Evolutionary conservation across 2,888 invertebrate genomes (phyloP).

Genomic region (Azorinus chamasolen): DNA sequence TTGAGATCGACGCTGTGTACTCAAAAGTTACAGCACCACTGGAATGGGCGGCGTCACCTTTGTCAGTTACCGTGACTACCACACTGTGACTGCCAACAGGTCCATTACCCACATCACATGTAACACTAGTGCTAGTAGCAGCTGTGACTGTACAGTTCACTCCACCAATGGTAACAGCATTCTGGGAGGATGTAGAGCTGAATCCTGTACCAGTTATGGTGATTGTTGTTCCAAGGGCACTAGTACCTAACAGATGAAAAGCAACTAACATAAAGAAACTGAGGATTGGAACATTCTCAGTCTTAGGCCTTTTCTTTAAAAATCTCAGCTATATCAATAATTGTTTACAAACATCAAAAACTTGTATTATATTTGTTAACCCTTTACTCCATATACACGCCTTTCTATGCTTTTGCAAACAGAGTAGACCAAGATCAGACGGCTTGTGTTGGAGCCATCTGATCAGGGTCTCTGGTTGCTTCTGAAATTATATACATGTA

Average conservation of each 20-base stretch:
- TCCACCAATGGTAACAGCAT: slow-evolving; percentile 74
- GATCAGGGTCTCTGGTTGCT: too few species aligned
- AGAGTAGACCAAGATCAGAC: too few species aligned
- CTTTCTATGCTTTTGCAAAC: too few species aligned
- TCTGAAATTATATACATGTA: too few species aligned
- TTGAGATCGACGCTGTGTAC: slow-evolving; percentile 51
- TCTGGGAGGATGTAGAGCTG: slow-evolving; percentile 55
- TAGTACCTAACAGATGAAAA: slow-evolving; percentile 29
- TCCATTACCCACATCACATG: slow-evolving; percentile 71
- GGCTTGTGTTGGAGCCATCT: too few species aligned
- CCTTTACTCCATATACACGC: too few species aligned
- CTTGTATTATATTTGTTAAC: too few species aligned
- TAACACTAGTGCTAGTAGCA: slow-evolving; percentile 63
- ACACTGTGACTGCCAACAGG: slow-evolving; percentile 62
- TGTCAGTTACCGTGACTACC: slow-evolving; percentile 51
- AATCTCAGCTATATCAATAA: too few species aligned
- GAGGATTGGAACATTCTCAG: too few species aligned
- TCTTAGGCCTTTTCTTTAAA: too few species aligned
- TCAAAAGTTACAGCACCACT: slow-evolving; percentile 41
- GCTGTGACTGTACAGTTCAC: slow-evolving; percentile 69
- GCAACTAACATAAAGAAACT: too few species aligned
- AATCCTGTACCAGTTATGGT: slow-evolving; percentile 77
- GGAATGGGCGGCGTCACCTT: slow-evolving; percentile 54
- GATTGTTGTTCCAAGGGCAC: slow-evolving; percentile 34
- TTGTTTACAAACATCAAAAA: too few species aligned